Conservation (phyloP, 2,797 vertebrate genomes). For the Menidia menidia region DNA sequence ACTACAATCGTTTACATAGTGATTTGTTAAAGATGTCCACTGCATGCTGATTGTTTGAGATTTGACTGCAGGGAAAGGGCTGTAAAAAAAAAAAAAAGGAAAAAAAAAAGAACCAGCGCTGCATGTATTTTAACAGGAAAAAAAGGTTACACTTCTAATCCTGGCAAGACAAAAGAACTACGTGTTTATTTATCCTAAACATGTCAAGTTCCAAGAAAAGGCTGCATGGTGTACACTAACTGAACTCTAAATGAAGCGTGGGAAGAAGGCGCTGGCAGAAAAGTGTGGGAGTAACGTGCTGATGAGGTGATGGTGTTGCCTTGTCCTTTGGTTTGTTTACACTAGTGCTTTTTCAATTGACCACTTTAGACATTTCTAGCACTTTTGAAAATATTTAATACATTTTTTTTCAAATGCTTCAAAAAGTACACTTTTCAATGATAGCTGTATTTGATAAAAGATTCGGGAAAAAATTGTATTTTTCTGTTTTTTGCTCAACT, state of each 20-base stretch:
- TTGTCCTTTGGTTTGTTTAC: not conserved
- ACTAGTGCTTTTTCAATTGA: slow-evolving; percentile 22
- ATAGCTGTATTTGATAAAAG: not conserved
- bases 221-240: slow-evolving; percentile 17
- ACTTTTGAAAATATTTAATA: slow-evolving; percentile 43
- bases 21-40: slow-evolving; percentile 54
- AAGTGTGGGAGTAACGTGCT: not conserved
- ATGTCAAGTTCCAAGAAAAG: slow-evolving; percentile 5
- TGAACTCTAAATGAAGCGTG: slow-evolving; percentile 10
- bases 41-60: slow-evolving; percentile 50
- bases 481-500: not conserved
- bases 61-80: slow-evolving; percentile 58
- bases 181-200: slow-evolving; percentile 30
- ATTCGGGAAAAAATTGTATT: not conserved
- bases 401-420: not conserved
- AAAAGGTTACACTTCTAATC: slow-evolving; percentile 25
- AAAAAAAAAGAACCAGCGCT: slow-evolving; percentile 31
- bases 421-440: too few species aligned
- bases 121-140: slow-evolving; percentile 20
- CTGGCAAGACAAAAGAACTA: slow-evolving; percentile 22
- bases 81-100: slow-evolving; percentile 9
- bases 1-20: slow-evolving; percentile 66
- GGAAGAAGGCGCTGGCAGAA: not conserved
- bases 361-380: slow-evolving; percentile 31
- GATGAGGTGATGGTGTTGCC: slow-evolving; percentile 3